phyloP scores from a whole-genome alignment of 2,888 invertebrate genomes.

The Dione vanillae region DNA sequence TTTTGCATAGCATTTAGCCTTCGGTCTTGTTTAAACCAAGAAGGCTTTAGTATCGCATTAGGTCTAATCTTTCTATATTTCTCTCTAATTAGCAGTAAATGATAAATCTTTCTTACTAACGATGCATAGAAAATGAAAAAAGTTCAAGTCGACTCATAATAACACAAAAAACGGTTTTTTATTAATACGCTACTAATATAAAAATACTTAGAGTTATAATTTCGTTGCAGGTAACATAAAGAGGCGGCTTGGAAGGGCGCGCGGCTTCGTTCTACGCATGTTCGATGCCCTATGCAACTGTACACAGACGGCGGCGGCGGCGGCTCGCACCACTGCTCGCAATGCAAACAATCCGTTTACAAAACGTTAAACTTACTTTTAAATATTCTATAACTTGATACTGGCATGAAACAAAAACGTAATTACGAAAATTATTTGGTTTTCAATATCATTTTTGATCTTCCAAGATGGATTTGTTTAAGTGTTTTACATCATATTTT shows the following conservation, averaged over 20 bases:
- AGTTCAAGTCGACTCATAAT: too few species aligned
- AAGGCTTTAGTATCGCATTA: too few species aligned
- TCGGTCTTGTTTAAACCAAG: too few species aligned
- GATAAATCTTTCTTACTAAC: too few species aligned
- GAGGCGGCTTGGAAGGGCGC: conserved; percentile 84
- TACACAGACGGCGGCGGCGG: conserved; percentile 84
- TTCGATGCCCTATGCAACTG: conserved; percentile 87
- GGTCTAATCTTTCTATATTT: too few species aligned
- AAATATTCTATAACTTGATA: background rate
- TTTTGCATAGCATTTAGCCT: too few species aligned
- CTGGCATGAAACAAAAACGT: background rate
- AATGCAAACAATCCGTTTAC: conserved; percentile 69
- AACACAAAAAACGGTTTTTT: background rate
- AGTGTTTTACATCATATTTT: background rate
- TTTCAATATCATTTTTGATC: background rate
- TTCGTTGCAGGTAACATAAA: conserved; percentile 80
- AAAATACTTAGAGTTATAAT: background rate
- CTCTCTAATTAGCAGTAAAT: too few species aligned
- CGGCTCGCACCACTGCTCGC: conserved; percentile 78
- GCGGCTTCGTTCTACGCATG: conserved; percentile 85
- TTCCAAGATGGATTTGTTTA: background rate
- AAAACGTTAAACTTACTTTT: conserved; percentile 66
- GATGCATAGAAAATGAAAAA: too few species aligned
- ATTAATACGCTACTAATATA: too few species aligned
- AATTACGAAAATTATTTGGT: background rate